These are phyloP conservation scores for Peromyscus aztecus DNA, from an alignment of 2,797 vertebrate species.

Conservation along the genomic window DNA sequence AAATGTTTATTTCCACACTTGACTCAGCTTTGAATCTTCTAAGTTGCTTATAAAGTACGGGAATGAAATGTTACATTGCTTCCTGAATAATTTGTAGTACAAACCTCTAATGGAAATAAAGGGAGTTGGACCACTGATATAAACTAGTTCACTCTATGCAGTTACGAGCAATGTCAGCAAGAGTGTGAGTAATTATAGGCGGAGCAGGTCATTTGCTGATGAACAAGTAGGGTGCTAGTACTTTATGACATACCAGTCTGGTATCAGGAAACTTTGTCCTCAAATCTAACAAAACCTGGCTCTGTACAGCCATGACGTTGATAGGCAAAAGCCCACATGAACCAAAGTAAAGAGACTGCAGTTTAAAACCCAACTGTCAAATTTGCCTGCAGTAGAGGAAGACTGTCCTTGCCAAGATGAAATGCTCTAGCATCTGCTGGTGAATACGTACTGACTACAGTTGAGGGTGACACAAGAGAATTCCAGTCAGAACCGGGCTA, in stretches of 20 bases:
- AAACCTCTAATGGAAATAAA: neutral
- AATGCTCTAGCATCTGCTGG: neutral
- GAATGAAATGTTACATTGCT: neutral
- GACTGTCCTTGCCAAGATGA: conserved; percentile 21
- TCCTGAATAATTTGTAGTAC: neutral
- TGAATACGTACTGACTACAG: neutral
- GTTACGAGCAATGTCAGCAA: neutral
- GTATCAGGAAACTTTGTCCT: neutral
- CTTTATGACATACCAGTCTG: neutral
- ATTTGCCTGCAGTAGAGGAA: neutral
- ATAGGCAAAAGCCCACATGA: conserved; percentile 13
- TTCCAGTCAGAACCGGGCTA: neutral
- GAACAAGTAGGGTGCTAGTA: neutral
- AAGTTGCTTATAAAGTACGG: neutral
- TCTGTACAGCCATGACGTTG: neutral
- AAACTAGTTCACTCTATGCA: neutral
- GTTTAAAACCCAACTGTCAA: conserved; percentile 29
- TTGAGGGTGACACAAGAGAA: neutral
- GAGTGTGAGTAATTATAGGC: neutral
- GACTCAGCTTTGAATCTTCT: neutral
- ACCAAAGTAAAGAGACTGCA: conserved; percentile 20
- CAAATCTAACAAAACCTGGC: neutral
- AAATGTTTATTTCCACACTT: neutral
- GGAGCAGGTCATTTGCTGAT: neutral
- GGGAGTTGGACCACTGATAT: neutral